Evolutionary conservation across 2,888 invertebrate genomes (phyloP).

Genomic region (Melolontha melolontha): DNA sequence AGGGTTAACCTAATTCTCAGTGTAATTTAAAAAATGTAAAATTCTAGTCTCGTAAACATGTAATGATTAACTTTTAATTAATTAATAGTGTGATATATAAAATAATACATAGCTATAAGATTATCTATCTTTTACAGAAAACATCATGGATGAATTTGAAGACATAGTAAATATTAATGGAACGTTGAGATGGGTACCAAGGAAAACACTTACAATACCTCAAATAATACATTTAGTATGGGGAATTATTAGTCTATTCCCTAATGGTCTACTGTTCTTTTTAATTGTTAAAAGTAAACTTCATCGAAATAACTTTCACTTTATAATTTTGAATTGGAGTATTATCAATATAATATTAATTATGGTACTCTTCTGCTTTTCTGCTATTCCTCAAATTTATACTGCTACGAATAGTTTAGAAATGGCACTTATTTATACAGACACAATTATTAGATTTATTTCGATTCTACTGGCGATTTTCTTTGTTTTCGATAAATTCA

Average conservation of each 20-base stretch:
- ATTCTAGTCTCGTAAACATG: too few relatives aligned
- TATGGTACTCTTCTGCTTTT: constrained; percentile 1
- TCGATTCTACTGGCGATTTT: background rate
- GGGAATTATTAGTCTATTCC: constrained; percentile 1
- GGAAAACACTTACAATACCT: background rate
- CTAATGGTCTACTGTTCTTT: background rate
- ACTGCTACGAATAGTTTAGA: background rate
- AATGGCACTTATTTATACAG: background rate
- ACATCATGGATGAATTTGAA: constrained; percentile 2
- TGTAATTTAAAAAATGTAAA: too few relatives aligned
- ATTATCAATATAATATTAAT: constrained; percentile 3
- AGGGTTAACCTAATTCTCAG: too few relatives aligned
- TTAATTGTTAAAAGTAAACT: constrained; percentile 15
- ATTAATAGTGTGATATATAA: too few relatives aligned
- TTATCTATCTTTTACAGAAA: background rate
- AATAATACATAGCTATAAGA: too few relatives aligned
- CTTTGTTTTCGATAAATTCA: constrained; percentile 10
- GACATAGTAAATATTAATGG: background rate
- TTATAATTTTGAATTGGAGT: constrained; percentile 8
- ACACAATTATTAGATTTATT: constrained; percentile 2
- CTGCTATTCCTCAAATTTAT: background rate
- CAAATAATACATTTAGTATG: constrained; percentile 8
- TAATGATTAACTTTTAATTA: too few relatives aligned
- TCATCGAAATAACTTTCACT: constrained; percentile 3
- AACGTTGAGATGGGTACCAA: background rate